Evolutionary conservation across 35 echinoderm and acorn worm genomes (phyloP).

Genomic region (Stichopus chloronotus): DNA sequence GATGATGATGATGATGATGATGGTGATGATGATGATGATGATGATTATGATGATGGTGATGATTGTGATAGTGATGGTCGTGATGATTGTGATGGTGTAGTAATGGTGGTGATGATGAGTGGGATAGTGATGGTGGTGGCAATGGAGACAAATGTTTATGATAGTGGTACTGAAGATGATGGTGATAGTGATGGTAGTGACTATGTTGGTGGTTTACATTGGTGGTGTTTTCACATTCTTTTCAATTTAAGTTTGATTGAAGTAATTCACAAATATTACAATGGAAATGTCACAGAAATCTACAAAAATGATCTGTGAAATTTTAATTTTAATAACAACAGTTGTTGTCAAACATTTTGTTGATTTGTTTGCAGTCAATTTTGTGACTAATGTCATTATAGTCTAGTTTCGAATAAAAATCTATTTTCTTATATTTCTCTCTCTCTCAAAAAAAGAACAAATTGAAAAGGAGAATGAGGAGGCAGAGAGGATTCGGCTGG

Average conservation of each 20-base stretch:
- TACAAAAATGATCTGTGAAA: no score
- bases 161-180: background rate
- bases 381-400: no score
- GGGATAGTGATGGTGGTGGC: background rate
- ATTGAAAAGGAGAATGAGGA: slow-evolving; percentile 76
- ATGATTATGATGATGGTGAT: background rate
- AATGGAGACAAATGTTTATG: no score
- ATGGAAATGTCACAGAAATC: no score
- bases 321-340: no score
- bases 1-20: no score
- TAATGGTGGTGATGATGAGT: background rate
- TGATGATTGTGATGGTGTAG: background rate
- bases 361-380: no score
- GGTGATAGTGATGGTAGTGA: background rate
- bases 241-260: no score
- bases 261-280: no score
- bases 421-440: background rate
- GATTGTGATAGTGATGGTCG: background rate
- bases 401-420: no score
- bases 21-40: background rate
- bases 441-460: slow-evolving; percentile 50
- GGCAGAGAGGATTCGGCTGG: slow-evolving; percentile 75
- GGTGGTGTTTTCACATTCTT: no score
- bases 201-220: background rate
- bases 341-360: no score